phyloP scores from a whole-genome alignment of 2,888 invertebrate species.

The Achlya flavicornis region DNA sequence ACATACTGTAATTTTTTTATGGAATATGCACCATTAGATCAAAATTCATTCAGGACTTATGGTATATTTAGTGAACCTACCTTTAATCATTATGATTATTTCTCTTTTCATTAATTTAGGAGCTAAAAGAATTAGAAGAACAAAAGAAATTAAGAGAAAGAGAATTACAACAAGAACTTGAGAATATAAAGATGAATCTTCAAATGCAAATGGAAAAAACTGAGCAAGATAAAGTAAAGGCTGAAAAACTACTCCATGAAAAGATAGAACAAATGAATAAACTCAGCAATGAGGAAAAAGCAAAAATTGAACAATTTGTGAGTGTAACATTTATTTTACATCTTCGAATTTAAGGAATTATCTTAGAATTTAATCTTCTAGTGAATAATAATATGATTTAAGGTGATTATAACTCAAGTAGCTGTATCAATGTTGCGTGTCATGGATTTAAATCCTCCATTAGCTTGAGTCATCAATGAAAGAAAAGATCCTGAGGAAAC shows the following conservation, averaged over 20 bases:
- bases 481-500: too few relatives aligned
- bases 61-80: too few relatives aligned
- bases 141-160: slow-evolving; percentile 63
- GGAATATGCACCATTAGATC: too few relatives aligned
- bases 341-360: too few relatives aligned
- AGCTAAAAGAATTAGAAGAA: slow-evolving; percentile 65
- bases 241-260: slow-evolving; percentile 59
- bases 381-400: too few relatives aligned
- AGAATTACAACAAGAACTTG: slow-evolving; percentile 65
- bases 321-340: slow-evolving; percentile 17
- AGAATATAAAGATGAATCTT: slow-evolving; percentile 63
- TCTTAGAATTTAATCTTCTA: too few relatives aligned
- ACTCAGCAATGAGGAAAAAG: slow-evolving; percentile 65
- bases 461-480: too few relatives aligned
- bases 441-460: too few relatives aligned
- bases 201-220: slow-evolving; percentile 69
- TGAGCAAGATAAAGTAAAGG: slow-evolving; percentile 64
- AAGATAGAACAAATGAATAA: slow-evolving; percentile 70
- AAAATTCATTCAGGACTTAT: too few relatives aligned
- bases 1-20: too few relatives aligned
- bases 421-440: too few relatives aligned
- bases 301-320: slow-evolving; percentile 68
- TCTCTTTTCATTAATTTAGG: slow-evolving; percentile 41
- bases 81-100: slow-evolving; percentile 9
- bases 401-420: too few relatives aligned